Percentiles rank a stretch among this genome's conserved stretches.
phyloP scores from a whole-genome alignment of 23 tunicate genomes.

The Halocynthia aurantium region DNA sequence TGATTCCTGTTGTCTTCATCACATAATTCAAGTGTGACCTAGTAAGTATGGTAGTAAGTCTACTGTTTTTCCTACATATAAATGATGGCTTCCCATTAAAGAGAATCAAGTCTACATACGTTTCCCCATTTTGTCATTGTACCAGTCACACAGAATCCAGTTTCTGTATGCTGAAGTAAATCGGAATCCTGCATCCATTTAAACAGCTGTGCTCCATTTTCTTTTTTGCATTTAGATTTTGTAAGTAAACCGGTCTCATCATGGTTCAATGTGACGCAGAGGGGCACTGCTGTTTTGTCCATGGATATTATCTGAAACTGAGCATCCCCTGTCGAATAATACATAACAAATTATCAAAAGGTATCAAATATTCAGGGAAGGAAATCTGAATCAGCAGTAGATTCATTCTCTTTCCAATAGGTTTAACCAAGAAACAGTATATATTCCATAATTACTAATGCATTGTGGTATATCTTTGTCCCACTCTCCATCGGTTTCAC shows the following conservation, averaged over 20 bases:
- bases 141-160: conserved; percentile 46
- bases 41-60: not conserved
- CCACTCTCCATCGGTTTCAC: conserved; percentile 47
- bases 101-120: conserved; percentile 16
- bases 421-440: not conserved
- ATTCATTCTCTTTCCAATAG: too few species aligned
- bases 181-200: conserved; percentile 28
- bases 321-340: conserved; percentile 32
- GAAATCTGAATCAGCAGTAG: too few species aligned
- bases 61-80: not conserved
- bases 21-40: conserved; percentile 37
- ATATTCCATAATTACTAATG: conserved; percentile 28
- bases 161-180: conserved; percentile 26
- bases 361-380: too few species aligned
- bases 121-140: conserved; percentile 34
- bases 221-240: conserved; percentile 27
- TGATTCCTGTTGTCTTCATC: conserved; percentile 23
- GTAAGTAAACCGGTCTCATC: conserved; percentile 1
- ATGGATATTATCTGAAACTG: conserved; percentile 61
- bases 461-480: conserved; percentile 36
- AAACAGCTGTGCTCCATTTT: conserved; percentile 51
- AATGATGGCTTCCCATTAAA: not conserved
- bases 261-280: conserved; percentile 30
- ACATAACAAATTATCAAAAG: too few species aligned
- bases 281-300: not conserved